Evolutionary conservation across 92 coral and sea anemone genomes (phyloP).

Genomic region (Epizoanthus rinbou): DNA sequence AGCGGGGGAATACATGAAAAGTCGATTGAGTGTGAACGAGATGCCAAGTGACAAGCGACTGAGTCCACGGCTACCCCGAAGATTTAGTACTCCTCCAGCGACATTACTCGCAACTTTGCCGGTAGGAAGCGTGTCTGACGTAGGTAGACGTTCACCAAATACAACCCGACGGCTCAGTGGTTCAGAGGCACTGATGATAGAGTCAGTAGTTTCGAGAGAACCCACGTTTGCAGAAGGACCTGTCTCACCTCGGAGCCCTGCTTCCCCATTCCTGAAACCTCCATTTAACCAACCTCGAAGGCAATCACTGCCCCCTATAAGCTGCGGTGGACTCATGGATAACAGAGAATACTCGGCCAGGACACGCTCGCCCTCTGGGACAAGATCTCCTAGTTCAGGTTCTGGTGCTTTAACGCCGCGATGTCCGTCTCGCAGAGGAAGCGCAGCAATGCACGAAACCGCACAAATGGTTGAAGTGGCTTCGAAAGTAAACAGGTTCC

Average conservation of each 20-base stretch:
- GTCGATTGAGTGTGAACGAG: slow-evolving; percentile 58
- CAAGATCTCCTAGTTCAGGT: slow-evolving; percentile 43
- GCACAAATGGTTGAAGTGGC: slow-evolving; percentile 62
- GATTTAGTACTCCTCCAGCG: slow-evolving; percentile 77
- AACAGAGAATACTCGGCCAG: slow-evolving; percentile 29
- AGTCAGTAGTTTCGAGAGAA: slow-evolving; percentile 5
- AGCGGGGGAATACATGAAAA: slow-evolving; percentile 64
- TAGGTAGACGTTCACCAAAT: slow-evolving; percentile 55
- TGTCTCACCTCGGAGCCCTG: slow-evolving; percentile 56
- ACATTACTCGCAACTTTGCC: slow-evolving; percentile 56
- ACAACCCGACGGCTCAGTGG: slow-evolving; percentile 55
- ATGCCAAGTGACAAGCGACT: slow-evolving; percentile 46
- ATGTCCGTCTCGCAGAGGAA: slow-evolving; percentile 59
- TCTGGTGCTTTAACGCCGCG: slow-evolving; percentile 60
- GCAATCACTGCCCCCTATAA: slow-evolving; percentile 83
- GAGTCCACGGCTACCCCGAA: slow-evolving; percentile 80
- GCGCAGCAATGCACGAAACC: slow-evolving; percentile 56
- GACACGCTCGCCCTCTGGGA: slow-evolving; percentile 48
- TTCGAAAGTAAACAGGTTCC: slow-evolving; percentile 72
- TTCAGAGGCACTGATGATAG: slow-evolving; percentile 61
- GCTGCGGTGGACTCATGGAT: slow-evolving; percentile 65
- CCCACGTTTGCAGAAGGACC: slow-evolving; percentile 34
- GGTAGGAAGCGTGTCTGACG: slow-evolving; percentile 47
- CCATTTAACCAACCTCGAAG: slow-evolving; percentile 83
- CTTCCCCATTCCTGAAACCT: slow-evolving; percentile 66